Evolutionary conservation across 2,888 invertebrate genomes (phyloP), one percentile per base, ranked within the genome.

Genomic region (Cheilosia pagana): DNA sequence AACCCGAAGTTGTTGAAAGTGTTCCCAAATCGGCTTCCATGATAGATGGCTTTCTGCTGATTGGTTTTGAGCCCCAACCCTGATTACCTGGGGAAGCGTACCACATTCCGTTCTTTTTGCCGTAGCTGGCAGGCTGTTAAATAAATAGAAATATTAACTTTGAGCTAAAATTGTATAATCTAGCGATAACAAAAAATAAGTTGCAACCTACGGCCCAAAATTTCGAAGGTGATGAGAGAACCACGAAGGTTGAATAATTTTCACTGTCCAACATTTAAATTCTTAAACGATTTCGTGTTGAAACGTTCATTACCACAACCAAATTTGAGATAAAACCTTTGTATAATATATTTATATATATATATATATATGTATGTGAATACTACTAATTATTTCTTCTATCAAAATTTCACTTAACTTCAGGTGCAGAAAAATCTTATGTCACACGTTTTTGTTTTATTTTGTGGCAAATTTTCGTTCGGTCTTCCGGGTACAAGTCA

Each of bases 71-170:
- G 94, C 93, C 87, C 93, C 94, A 92, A 90, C 93, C 89, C 91
- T 89, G 91, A 90, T 89, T 92, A 87, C 92, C 94, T 43, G 94
- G 94, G 53, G 94, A 94, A 68, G 95, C 94, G 92, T 97, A 97
- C 95, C 96, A 96, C 93, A 95, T 95, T 87, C 96, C 96, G 93
- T 96, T 96, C 93, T 97, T 97, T 92, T 96, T 97, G 82, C 97
- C 97, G 93, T 97, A 97, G 92, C 96, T 96, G 87, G 96, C 96
- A 89, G 96, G 96, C 96, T 97, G 55, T 63, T 50, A 6, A 48
- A 25, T 55, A 68, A 35, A 31, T 14, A 12, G 4, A 3, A n/a
- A 28, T 53, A 16, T 53, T 50, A 50, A 23, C 16, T 43, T 1
- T 25, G 19, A 62, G 2, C 19, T 43, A 86, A 53, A 72, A 68